These are phyloP conservation scores for Alcedo atthis DNA, from an alignment of 2,797 vertebrate species.

Conservation along the genomic window DNA sequence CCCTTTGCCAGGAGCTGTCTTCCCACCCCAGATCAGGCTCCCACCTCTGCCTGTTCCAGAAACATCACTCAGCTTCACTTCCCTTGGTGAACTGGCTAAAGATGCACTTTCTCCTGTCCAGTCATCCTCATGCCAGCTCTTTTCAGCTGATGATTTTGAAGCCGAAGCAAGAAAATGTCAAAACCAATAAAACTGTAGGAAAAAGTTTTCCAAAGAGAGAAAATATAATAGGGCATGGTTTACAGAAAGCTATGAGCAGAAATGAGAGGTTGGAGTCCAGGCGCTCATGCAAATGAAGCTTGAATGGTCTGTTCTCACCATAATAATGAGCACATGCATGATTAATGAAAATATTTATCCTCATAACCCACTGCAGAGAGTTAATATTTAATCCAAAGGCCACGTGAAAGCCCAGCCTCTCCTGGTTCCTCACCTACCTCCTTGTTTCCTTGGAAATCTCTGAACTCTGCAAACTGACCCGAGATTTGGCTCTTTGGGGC, in stretches of 20 bases:
- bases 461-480: background rate
- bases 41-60: background rate
- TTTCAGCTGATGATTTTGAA: background rate
- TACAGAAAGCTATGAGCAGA: background rate
- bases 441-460: constrained; percentile 19
- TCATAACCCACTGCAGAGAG: constrained; percentile 16
- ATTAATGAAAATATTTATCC: constrained; percentile 71
- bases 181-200: background rate
- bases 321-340: constrained; percentile 66
- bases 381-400: constrained; percentile 71
- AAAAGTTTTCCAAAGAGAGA: background rate
- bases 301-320: background rate
- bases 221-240: background rate
- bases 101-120: background rate
- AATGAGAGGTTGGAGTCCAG: background rate
- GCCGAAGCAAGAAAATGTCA: background rate
- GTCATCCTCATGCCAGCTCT: background rate
- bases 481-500: background rate
- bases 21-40: background rate
- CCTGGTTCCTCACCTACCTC: background rate
- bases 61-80: background rate
- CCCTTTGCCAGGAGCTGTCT: background rate
- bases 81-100: background rate
- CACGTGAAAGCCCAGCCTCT: background rate
- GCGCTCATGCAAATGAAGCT: background rate